Evolutionary conservation across 1,140 invertebrate genomes (phyloP).

Genomic region (Nasonia longicornis): DNA sequence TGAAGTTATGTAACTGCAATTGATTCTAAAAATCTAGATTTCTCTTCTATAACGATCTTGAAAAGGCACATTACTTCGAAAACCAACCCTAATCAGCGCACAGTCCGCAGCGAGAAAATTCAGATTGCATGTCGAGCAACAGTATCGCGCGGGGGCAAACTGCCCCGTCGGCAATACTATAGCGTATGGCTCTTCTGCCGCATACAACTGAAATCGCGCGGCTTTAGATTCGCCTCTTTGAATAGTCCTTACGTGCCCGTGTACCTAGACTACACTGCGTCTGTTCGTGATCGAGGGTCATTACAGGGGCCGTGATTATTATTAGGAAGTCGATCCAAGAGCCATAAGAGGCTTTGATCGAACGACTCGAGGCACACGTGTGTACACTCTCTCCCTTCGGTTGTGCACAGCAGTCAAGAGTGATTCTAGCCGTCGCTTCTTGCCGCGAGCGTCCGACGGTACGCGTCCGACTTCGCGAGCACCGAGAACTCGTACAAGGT

Average conservation of each 20-base stretch:
- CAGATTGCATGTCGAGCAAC: conserved; percentile 65
- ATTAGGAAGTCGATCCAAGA: conserved; percentile 67
- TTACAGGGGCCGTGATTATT: conserved; percentile 58
- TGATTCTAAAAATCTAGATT: no score
- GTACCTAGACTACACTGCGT: conserved; percentile 57
- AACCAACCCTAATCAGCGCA: no score
- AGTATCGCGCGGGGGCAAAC: conserved; percentile 59
- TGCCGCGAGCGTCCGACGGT: background rate
- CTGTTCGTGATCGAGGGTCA: conserved; percentile 66
- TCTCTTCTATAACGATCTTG: no score
- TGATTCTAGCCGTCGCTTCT: background rate
- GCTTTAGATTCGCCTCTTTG: conserved; percentile 62
- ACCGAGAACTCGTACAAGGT: no score
- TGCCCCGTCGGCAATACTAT: conserved; percentile 48
- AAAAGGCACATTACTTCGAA: no score
- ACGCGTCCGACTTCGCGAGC: background rate
- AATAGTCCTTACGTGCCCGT: conserved; percentile 46
- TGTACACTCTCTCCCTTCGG: no score
- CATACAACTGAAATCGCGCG: conserved; percentile 60
- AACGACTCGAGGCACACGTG: background rate
- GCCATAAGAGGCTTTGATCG: conserved; percentile 51
- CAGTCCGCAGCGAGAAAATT: conserved; percentile 48
- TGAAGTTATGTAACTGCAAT: no score
- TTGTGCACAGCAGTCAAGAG: no score
- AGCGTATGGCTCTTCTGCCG: conserved; percentile 59